Conservation (phyloP, 2,888 invertebrate genomes). For the Crepidodera aurea region DNA sequence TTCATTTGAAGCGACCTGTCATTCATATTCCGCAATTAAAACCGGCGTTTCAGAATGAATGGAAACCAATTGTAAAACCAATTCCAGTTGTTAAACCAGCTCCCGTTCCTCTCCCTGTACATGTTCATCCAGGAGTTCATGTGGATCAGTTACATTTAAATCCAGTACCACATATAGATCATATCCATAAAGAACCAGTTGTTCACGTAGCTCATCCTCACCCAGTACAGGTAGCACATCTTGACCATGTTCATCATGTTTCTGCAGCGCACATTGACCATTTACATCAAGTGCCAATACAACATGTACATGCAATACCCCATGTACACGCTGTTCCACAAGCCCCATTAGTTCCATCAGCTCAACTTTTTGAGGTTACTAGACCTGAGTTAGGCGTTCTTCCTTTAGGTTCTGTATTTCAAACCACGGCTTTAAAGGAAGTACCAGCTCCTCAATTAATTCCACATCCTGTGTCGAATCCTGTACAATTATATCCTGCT, state of each 20-base stretch:
- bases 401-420: constrained; percentile 51
- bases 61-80: constrained; percentile 30
- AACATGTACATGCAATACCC: constrained; percentile 28
- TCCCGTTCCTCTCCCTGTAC: constrained; percentile 31
- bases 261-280: constrained; percentile 37
- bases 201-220: constrained; percentile 38
- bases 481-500: constrained; percentile 15
- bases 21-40: constrained; percentile 31
- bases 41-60: constrained; percentile 27
- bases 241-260: constrained; percentile 22
- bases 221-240: background rate
- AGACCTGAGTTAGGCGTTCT: constrained; percentile 53
- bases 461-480: constrained; percentile 25
- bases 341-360: constrained; percentile 41
- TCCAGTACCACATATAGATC: constrained; percentile 39
- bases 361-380: constrained; percentile 50
- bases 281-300: constrained; percentile 21
- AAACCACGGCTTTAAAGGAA: constrained; percentile 46
- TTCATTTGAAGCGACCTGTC: constrained; percentile 41
- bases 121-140: constrained; percentile 43
- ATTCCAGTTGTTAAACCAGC: constrained; percentile 33
- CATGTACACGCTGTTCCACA: constrained; percentile 12
- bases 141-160: constrained; percentile 37
- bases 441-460: constrained; percentile 37
- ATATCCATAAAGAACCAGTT: constrained; percentile 38